Conservation (phyloP, 2,888 invertebrate species). For the Metalampra italica region DNA sequence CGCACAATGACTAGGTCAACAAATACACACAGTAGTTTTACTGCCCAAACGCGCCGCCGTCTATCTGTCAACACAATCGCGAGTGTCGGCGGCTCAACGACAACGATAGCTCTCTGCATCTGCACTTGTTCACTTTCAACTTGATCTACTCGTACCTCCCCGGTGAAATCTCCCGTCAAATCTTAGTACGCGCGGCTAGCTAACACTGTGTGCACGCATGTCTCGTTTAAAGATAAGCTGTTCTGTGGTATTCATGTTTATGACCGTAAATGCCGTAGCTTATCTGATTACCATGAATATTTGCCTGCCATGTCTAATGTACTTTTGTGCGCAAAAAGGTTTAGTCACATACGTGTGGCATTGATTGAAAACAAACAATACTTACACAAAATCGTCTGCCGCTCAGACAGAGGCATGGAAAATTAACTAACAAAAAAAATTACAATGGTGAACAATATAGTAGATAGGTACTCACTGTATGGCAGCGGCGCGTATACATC, state of each 20-base stretch:
- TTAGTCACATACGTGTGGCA: neutral
- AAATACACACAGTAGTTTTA: slow-evolving; percentile 10
- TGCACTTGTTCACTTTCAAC: slow-evolving; percentile 45
- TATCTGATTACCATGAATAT: neutral
- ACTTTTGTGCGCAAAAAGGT: neutral
- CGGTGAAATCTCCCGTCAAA: slow-evolving; percentile 53
- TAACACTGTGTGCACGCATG: slow-evolving; percentile 10
- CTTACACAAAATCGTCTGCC: neutral
- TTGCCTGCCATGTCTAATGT: neutral
- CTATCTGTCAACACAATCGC: slow-evolving; percentile 29
- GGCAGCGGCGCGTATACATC: slow-evolving; percentile 86
- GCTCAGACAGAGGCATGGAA: neutral
- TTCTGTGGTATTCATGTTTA: slow-evolving; percentile 7
- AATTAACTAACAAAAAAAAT: neutral
- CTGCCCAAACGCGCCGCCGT: slow-evolving; percentile 18
- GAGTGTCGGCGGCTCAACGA: slow-evolving; percentile 34
- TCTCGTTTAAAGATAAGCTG: neutral
- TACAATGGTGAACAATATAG: slow-evolving; percentile 9
- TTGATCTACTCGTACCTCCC: slow-evolving; percentile 30
- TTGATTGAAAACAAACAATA: neutral
- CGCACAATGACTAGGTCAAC: slow-evolving; percentile 11
- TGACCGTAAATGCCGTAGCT: slow-evolving; percentile 2
- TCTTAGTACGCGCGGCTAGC: slow-evolving; percentile 23
- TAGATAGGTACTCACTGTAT: slow-evolving; percentile 88
- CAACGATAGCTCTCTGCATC: slow-evolving; percentile 38